These are phyloP conservation scores for Penaeus japonicus DNA, from an alignment of 1,140 invertebrate genomes.

Conservation along the genomic window DNA sequence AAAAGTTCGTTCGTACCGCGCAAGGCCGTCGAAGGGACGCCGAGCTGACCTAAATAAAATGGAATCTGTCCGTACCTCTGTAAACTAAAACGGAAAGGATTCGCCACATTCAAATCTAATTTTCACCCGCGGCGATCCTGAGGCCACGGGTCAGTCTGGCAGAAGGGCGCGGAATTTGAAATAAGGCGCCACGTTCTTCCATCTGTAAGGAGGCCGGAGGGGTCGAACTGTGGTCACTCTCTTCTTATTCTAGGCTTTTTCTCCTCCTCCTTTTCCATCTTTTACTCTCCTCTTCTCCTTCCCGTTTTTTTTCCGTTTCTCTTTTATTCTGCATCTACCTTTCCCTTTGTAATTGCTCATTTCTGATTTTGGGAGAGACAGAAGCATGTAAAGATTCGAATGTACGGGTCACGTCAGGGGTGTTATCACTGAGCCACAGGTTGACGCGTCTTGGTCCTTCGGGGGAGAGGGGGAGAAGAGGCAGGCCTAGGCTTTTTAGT, in stretches of 20 bases:
- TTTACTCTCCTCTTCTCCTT: no score
- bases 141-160: conserved; percentile 45
- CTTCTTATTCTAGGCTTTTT: no score
- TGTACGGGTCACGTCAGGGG: background rate
- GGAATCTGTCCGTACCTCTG: conserved; percentile 64
- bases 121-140: conserved; percentile 42
- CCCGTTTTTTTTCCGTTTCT: background rate
- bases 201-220: no score
- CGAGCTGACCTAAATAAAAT: conserved; percentile 76
- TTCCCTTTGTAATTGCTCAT: background rate
- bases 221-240: no score
- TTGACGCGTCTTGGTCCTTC: background rate
- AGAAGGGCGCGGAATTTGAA: conserved; percentile 45
- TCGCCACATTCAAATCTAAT: conserved; percentile 57
- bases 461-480: no score
- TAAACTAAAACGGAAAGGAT: conserved; percentile 42
- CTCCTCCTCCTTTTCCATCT: no score
- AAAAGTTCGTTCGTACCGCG: conserved; percentile 6
- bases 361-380: background rate
- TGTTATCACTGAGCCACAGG: conserved; percentile 43
- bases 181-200: conserved; percentile 38
- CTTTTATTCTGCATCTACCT: background rate
- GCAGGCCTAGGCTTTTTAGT: no score
- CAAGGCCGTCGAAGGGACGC: conserved; percentile 61
- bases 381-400: background rate